These are phyloP conservation scores for Parazoanthus atlanticus DNA, from an alignment of 92 coral and sea anemone species.

Conservation along the genomic window DNA sequence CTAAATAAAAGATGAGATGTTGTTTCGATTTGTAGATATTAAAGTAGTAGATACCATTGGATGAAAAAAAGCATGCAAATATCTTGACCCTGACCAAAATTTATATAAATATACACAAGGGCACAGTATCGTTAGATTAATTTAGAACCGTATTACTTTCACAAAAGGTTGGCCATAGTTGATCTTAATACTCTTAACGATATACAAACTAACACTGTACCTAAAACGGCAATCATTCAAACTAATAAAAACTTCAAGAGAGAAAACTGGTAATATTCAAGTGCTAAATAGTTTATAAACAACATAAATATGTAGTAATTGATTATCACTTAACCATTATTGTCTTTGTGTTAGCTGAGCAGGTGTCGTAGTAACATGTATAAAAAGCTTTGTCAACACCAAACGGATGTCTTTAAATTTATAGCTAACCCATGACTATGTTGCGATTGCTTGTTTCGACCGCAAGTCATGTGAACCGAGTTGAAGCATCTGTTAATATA, in stretches of 20 bases:
- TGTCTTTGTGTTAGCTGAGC: background rate
- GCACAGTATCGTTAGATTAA: background rate
- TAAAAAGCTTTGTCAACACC: background rate
- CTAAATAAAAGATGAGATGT: background rate
- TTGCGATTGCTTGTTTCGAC: background rate
- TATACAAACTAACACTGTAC: background rate
- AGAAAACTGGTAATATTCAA: background rate
- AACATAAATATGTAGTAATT: constrained; percentile 23
- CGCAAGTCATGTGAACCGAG: background rate
- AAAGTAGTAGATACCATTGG: constrained; percentile 13
- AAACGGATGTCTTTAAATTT: background rate
- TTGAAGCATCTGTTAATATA: too few species aligned
- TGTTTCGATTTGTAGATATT: constrained; percentile 37
- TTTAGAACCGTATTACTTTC: background rate
- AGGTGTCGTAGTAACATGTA: background rate
- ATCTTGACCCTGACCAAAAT: background rate
- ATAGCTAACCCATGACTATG: background rate
- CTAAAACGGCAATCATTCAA: background rate
- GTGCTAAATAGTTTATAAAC: background rate
- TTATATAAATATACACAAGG: constrained; percentile 4
- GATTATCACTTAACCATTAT: background rate
- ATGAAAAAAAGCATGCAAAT: background rate
- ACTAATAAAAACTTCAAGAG: background rate
- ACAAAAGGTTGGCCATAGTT: background rate
- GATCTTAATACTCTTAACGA: background rate